Base-by-base conservation (phyloP, 2,797 vertebrate genomes). In the Poeciliopsis presidionis region DNA sequence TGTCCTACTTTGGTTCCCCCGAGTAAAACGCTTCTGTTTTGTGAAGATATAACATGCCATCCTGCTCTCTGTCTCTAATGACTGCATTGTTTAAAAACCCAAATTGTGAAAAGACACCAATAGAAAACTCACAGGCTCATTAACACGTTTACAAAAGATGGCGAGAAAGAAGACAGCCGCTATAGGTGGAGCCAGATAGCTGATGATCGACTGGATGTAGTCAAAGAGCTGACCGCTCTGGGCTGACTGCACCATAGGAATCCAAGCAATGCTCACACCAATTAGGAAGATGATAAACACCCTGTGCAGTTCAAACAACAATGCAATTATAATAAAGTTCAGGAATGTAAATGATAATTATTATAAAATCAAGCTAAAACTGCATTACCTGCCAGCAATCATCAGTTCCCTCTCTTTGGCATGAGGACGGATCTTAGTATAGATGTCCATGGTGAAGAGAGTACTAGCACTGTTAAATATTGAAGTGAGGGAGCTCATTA, bases 401-500 rank as follows among this genome's bases (percentile, higher is more conserved):
- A 99, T 97, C 3, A 99, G 96, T 86, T 99, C 98, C 80, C 59
- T 97, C 86, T 99, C 98, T 0, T 92, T 94, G 0, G 98, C 93
- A 0, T 4, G 41, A 25, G 20, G 43, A 6, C 96, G 95, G 0
- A 99, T 61, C 79, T 96, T 98, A 74, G 97, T 96, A 91, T 98
- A 99, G 86, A 99, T 96, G 86, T 99, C 98, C 94, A 99, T 97
- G 2, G 98, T 99, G 91, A 99, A 99, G 79, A 99, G 95, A 0
- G 98, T 98, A 55, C 97, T 98, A 88, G 98, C 94, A 0, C 98
- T 99, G 95, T 99, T 99, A 77, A 99, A 99, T 94, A 99, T 96
- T 92, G 98, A 99, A n/a, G 98, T 99, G 63, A 99, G 94, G 11
- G 98, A 98, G 84, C 97, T 99, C 97, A 99, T 99, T 63, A 99